Evolutionary conservation across 1,140 invertebrate species (phyloP), one percentile per base, ranked within the genome.

Genomic region (Drosophila lowei): DNA sequence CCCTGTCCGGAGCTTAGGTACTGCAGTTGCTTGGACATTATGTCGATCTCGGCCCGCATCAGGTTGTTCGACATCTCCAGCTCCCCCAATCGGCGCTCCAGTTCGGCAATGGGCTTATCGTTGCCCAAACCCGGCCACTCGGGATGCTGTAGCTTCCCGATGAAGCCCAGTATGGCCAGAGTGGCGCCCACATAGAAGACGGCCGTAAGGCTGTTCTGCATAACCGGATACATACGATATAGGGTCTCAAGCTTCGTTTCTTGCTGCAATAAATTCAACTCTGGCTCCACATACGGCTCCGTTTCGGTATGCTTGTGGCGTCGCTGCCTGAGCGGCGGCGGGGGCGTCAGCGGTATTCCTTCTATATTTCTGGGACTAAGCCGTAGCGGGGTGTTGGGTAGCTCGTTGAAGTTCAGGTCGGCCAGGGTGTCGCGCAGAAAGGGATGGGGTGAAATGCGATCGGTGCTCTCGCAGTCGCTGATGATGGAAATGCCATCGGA

Each of bases 401-500:
- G 23, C 3, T 75, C 60, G 18, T 55, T 63, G 6, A 67, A 74
- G 47, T 72, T 78, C 18, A 89, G 43, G 13, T 89, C 77, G 15
- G 58, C 59, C 1, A 89, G 65, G 13, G 80, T 77, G 41, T 85
- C 75, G 18, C 83, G 68, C n/a, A 84, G 25, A 67, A 71, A 77
- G 28, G 85, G 73, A 77, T 81, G 78, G 6, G 90, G 90, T 2
- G 89, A 83, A 16, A 90, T 56, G n/a, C 86, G 79, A 25, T 85
- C 90, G 7, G 72, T 88, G 61, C 83, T 90, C 52, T 91, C 90
- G 53, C 90, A 90, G 38, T 91, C 90, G 52, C 90, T 91, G 28
- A 91, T 91, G 50, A 91, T 90, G 21, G 90, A 91, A 18, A 91
- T 90, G n/a, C 90, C 90, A 70, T 91, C 90, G 2, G 90, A 91